Evolutionary conservation across 2,888 invertebrate species (phyloP), one percentile per base, ranked within the genome.

Genomic region (Caradrina kadenii): DNA sequence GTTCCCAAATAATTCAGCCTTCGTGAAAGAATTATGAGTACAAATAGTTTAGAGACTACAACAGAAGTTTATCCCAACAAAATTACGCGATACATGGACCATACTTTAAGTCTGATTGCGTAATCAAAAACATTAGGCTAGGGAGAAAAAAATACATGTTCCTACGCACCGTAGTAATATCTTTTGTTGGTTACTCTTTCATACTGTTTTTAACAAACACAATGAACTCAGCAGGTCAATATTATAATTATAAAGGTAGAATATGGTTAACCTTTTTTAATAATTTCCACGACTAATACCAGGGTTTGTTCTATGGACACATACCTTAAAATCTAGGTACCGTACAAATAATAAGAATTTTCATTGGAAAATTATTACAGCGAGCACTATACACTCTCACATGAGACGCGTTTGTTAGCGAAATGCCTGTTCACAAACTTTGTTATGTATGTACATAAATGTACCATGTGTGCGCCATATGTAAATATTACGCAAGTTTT

Each of bases 1-100:
- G 45, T 69, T 62, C 26, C 54, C 65, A 66, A 71, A 71, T 63
- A 67, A 74, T 69, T 70, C 35, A 63, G 56, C 59, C 50, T 68
- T 66, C 55, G 50, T 80, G 64, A 63, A 69, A 72, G 65, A 80
- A 67, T 68, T 80, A 58, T 71, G 62, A 53, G 54, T 53, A 69
- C 35, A 73, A 64, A 67, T 69, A 61, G 56, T 63, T 71, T n/a
- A 66, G 63, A 53, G 35, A 65, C 62, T 42, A 78, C 60, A 55
- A 60, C 35, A 78, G 55, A 26, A 63, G 50, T 72, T 45, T 39
- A 39, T 71, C 19, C 50, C 42, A 49, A 49, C 26, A 56, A 48
- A 71, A 48, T 71, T 39, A 60, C 61, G 19, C 31, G 19, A 22
- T 42, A 53, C 11, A 21, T 55, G 26, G 42, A 50, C 22, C 45